A percentile compares a stretch with the other conserved stretches of the same genome.
Conservation (phyloP, 2,113 vertebrate genomes). For the Coptodon rendalli region DNA sequence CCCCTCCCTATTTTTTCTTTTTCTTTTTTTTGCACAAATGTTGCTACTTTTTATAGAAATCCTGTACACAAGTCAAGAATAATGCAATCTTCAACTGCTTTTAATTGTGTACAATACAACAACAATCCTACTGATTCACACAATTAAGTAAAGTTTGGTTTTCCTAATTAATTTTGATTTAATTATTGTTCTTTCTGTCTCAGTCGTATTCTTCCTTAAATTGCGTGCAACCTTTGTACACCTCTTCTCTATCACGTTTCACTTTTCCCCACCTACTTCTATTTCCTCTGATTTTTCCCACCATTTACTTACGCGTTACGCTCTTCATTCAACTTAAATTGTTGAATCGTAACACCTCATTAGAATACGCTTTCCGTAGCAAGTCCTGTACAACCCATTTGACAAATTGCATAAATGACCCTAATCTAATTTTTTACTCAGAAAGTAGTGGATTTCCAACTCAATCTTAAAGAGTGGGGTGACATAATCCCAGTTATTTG, state of each 20-base stretch:
- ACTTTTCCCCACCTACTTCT: neutral
- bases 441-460: conserved; percentile 27
- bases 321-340: neutral
- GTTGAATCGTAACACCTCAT: neutral
- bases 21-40: neutral
- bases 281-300: neutral
- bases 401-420: conserved; percentile 25
- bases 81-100: neutral
- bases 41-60: neutral
- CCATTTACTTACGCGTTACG: neutral
- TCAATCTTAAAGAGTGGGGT: conserved; percentile 53
- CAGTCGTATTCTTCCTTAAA: neutral
- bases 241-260: neutral
- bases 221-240: neutral
- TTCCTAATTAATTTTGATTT: neutral
- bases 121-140: neutral
- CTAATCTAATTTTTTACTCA: conserved; percentile 23
- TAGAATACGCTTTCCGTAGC: neutral
- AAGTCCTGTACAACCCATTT: neutral
- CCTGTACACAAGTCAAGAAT: neutral
- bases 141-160: neutral
- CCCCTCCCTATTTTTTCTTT: neutral
- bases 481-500: conserved; percentile 42
- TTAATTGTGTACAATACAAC: neutral
- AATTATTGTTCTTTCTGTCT: neutral